Conservation (phyloP, 2,113 vertebrate species). For the Grallaria varia region DNA sequence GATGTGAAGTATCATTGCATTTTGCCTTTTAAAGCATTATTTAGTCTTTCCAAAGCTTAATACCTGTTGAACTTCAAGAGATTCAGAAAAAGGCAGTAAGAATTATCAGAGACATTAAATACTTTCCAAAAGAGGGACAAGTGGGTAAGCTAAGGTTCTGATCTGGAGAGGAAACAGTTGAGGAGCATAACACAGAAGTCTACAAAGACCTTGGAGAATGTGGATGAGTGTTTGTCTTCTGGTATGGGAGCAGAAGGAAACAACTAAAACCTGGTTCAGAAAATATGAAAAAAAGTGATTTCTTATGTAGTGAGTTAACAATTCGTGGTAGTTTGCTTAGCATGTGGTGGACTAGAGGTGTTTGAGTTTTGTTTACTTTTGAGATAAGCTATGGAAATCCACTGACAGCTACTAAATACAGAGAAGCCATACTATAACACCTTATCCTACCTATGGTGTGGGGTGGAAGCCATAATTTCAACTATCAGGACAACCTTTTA, state of each 20-base stretch:
- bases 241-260: not conserved
- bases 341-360: not conserved
- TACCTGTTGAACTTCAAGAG: not conserved
- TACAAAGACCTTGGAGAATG: not conserved
- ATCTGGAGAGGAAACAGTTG: not conserved
- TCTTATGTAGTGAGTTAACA: not conserved
- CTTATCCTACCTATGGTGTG: not conserved
- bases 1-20: not conserved
- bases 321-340: not conserved
- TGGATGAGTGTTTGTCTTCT: not conserved
- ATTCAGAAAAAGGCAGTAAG: not conserved
- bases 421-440: not conserved
- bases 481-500: not conserved
- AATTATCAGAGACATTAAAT: not conserved
- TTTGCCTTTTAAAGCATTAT: not conserved
- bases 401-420: not conserved
- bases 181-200: not conserved
- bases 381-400: not conserved
- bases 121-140: not conserved
- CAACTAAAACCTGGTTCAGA: not conserved
- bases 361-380: not conserved
- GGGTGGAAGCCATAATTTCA: accelerated
- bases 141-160: not conserved
- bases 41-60: not conserved
- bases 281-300: not conserved